Percentiles rank a stretch among this genome's conserved stretches.
phyloP scores from a whole-genome alignment of 2,113 vertebrate species.

The Embiotoca jacksoni region DNA sequence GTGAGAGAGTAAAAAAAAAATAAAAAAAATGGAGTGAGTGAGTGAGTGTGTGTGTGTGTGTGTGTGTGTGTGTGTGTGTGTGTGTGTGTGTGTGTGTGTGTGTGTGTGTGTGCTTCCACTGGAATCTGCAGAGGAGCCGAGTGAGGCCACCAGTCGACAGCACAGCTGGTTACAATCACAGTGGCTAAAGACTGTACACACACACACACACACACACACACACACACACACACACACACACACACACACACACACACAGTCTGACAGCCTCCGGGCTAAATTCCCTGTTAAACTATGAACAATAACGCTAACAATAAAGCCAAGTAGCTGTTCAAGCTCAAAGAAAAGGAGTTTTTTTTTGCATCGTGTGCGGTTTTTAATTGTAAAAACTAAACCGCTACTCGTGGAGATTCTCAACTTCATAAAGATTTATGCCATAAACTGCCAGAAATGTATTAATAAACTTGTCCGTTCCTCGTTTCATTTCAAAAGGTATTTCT shows the following conservation, averaged over 20 bases:
- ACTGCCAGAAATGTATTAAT: too few species aligned
- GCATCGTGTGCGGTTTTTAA: too few species aligned
- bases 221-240: conserved; percentile 31
- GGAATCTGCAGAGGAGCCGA: conserved; percentile 54
- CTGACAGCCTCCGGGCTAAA: conserved; percentile 27
- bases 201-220: conserved; percentile 32
- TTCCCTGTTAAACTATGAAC: background rate
- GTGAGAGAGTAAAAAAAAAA: background rate
- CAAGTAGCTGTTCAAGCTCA: background rate
- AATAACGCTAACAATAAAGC: conserved; percentile 1
- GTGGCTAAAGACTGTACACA: conserved; percentile 16
- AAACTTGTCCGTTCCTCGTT: too few species aligned
- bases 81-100: conserved; percentile 34
- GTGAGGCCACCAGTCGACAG: conserved; percentile 60
- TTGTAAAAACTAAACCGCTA: too few species aligned
- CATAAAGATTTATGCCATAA: too few species aligned
- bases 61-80: conserved; percentile 24
- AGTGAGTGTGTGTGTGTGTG: conserved; percentile 13
- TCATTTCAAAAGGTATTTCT: too few species aligned
- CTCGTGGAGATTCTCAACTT: too few species aligned
- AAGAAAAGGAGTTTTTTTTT: background rate
- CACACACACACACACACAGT: conserved; percentile 36
- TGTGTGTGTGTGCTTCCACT: background rate
- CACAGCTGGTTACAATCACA: conserved; percentile 71
- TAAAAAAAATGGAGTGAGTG: background rate